Percentiles rank a stretch among this genome's conserved stretches.
Evolutionary conservation across 2,113 vertebrate species (phyloP).

Genomic region (Sinocyclocheilus anophthalmus): DNA sequence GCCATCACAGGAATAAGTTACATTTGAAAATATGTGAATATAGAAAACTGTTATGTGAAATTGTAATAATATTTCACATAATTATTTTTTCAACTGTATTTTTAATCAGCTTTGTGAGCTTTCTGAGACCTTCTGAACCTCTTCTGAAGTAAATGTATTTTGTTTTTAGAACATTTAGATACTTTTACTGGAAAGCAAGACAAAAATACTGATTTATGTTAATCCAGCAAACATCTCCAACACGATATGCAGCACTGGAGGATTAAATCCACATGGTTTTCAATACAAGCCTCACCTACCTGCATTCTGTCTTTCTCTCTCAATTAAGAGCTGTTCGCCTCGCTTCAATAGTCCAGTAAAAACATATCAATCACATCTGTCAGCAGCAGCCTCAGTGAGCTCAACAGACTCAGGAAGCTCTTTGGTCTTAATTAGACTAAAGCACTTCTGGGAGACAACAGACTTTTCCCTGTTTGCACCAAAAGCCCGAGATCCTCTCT

Average conservation of each 20-base stretch:
- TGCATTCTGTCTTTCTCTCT: conserved; percentile 45
- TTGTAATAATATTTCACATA: not conserved
- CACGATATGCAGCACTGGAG: not conserved
- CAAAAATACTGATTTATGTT: not conserved
- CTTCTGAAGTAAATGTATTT: not conserved
- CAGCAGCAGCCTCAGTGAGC: conserved; percentile 37
- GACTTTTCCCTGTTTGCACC: conserved; percentile 37
- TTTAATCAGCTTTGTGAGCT: not conserved
- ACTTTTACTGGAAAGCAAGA: not conserved
- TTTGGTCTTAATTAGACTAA: conserved; percentile 52
- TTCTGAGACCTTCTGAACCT: not conserved
- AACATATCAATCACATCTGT: conserved; percentile 43
- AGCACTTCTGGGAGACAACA: conserved; percentile 49
- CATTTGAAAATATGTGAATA: not conserved
- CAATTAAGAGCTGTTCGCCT: conserved; percentile 45
- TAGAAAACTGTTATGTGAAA: too few species aligned
- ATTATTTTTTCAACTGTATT: not conserved
- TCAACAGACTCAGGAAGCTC: conserved; percentile 40
- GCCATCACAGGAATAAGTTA: too few species aligned
- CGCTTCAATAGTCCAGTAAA: conserved; percentile 38
- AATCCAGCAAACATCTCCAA: not conserved
- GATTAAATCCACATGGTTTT: conserved; percentile 35
- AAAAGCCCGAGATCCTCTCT: conserved; percentile 37
- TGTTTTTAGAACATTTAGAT: not conserved
- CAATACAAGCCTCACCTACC: conserved; percentile 1